A percentile compares a stretch with the other conserved stretches of the same genome.
phyloP scores from a whole-genome alignment of 2,113 vertebrate species.

The Centropus bengalensis region DNA sequence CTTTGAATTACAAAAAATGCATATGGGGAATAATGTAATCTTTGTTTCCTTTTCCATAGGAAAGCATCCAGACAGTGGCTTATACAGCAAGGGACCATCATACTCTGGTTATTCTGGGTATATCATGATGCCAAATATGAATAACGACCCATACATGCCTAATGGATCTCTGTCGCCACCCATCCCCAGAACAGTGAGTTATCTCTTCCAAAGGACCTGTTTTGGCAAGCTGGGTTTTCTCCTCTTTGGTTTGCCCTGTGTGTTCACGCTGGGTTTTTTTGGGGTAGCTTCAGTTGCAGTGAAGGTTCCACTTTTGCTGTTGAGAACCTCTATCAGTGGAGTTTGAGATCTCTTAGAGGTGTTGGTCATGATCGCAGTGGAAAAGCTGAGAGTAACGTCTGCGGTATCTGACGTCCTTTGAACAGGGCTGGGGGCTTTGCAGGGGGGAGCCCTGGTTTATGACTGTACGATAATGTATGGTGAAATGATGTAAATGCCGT shows the following conservation, averaged over 20 bases:
- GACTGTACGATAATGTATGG: not conserved
- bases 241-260: not conserved
- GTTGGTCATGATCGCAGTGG: rapidly evolving
- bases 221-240: slow-evolving; percentile 35
- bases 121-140: slow-evolving; percentile 99
- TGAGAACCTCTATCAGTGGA: not conserved
- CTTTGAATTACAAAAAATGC: not conserved
- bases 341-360: not conserved
- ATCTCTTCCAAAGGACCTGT: slow-evolving; percentile 12
- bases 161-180: slow-evolving; percentile 97
- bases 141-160: slow-evolving; percentile 94
- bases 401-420: not conserved
- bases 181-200: slow-evolving; percentile 97
- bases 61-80: slow-evolving; percentile 88
- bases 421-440: not conserved
- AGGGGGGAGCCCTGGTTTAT: not conserved
- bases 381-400: not conserved
- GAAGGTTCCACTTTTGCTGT: not conserved
- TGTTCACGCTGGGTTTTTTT: rapidly evolving
- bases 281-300: not conserved
- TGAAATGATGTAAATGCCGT: not conserved
- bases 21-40: not conserved
- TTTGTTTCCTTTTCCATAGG: slow-evolving; percentile 75
- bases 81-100: slow-evolving; percentile 92
- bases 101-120: slow-evolving; percentile 95